Evolutionary conservation across 2,113 vertebrate genomes (phyloP), one percentile per base, ranked within the genome.

Genomic region (Dasyprocta punctata): DNA sequence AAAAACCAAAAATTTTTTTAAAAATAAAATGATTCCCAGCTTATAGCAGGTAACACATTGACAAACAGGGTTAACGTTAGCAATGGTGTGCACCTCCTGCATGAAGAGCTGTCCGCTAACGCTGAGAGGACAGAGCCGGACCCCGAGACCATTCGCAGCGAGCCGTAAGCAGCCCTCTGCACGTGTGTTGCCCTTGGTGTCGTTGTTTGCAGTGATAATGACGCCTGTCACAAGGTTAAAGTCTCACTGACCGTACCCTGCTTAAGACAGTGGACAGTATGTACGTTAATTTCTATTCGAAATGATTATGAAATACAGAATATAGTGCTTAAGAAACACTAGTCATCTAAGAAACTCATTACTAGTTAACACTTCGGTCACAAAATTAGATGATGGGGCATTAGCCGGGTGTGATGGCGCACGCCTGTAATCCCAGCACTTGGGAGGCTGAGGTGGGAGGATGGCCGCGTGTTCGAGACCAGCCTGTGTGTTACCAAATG

Each of bases 291-390:
- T n/a, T n/a, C n/a, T n/a, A 86, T 69, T 90, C 36, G 90, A 61
- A 90, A 58, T 89, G 3, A 85, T 84, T 85, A 65, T 52, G 84
- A 96, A 94, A 94, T 58, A 65, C 41, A 82, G 47, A 89, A 52
- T 85, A 84, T 49, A 33, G n/a, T 84, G 1, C 84, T 44, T 73
- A 30, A 89, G 30, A 87, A 49, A 67, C 60, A 69, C 17, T 17
- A 90, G 82, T 71, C 61, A 87, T 78, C n/a, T 75, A 38, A 95
- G 36, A 73, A 92, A 78, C n/a, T n/a, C n/a, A n/a, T n/a, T 91
- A 54, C 19, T 94, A 28, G 13, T 78, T 69, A 92, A 95, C 24
- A 87, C 5, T 36, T 65, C 38, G 75, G 19, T 89, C 63, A 86
- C 81, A 69, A 52, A 92, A 44, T 30, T 63, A 17, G 84, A 90